phyloP scores from a whole-genome alignment of 2,113 vertebrate genomes.

The Brachyistius frenatus region DNA sequence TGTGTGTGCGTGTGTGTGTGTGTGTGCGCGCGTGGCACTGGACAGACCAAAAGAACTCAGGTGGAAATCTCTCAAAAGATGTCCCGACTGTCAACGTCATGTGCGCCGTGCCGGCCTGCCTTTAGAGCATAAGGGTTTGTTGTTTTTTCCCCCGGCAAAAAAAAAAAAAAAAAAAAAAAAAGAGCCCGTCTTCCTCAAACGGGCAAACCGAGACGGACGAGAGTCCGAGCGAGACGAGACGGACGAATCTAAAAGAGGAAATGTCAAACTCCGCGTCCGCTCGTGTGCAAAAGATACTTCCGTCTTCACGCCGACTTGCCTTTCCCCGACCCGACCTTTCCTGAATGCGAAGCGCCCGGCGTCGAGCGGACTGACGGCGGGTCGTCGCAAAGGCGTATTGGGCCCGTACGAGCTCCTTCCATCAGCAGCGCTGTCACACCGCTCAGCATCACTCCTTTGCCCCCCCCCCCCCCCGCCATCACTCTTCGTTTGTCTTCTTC shows the following conservation, averaged over 20 bases:
- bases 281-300: conserved; percentile 6
- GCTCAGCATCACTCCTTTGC: conserved; percentile 38
- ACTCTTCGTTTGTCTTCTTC: conserved; percentile 26
- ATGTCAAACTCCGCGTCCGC: conserved; percentile 10
- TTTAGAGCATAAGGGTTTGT: too few relatives aligned
- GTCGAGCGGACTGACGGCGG: conserved; percentile 51
- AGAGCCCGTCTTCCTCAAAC: too few relatives aligned
- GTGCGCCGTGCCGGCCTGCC: too few relatives aligned
- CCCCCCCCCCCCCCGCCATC: conserved; percentile 21
- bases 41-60: background rate
- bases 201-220: too few relatives aligned
- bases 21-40: too few relatives aligned
- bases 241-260: conserved; percentile 25
- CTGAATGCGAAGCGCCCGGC: conserved; percentile 36
- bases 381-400: conserved; percentile 46
- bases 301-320: conserved; percentile 26
- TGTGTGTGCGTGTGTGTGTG: too few relatives aligned
- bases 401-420: conserved; percentile 52
- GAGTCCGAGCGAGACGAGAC: too few relatives aligned
- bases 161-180: too few relatives aligned
- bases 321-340: conserved; percentile 57
- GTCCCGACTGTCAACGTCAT: background rate
- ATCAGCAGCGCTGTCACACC: conserved; percentile 50
- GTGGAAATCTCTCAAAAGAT: conserved; percentile 1
- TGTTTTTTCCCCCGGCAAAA: too few relatives aligned